A percentile compares a stretch with the other conserved stretches of the same genome.
Conservation (phyloP, 2,888 invertebrate genomes). For the Drosophila heteroneura region DNA sequence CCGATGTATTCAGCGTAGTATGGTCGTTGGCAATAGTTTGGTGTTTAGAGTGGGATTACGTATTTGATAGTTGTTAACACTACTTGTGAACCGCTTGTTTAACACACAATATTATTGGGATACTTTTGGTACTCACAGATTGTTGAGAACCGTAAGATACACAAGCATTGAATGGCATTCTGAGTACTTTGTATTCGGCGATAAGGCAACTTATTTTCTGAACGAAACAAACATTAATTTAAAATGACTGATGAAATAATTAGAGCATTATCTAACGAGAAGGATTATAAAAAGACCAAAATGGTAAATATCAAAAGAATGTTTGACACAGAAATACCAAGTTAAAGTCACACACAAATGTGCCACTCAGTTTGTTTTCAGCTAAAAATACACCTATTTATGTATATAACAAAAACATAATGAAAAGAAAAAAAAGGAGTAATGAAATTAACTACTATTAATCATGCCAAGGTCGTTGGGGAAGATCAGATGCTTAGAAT, state of each 20-base stretch:
- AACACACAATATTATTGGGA: neutral
- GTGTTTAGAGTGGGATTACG: neutral
- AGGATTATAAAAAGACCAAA: neutral
- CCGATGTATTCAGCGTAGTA: conserved; percentile 15
- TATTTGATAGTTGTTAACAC: neutral
- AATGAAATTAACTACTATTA: neutral
- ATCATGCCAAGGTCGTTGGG: conserved; percentile 13
- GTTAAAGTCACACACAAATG: neutral
- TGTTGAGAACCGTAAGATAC: too few relatives aligned
- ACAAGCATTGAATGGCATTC: neutral
- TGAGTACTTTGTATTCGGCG: neutral
- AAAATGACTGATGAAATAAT: neutral
- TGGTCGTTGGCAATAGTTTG: conserved; percentile 25
- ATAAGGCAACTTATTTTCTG: neutral
- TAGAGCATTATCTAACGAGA: too few relatives aligned
- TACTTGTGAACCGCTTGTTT: neutral
- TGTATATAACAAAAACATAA: too few relatives aligned
- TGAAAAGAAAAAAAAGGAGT: neutral
- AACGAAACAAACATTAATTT: neutral
- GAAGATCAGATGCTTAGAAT: accelerated
- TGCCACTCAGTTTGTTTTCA: neutral
- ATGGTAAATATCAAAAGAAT: neutral
- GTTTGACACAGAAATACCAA: neutral
- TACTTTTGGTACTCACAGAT: neutral
- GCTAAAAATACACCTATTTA: neutral